Conservation (phyloP, 2,888 invertebrate genomes). For the Antheraea assamensis region DNA sequence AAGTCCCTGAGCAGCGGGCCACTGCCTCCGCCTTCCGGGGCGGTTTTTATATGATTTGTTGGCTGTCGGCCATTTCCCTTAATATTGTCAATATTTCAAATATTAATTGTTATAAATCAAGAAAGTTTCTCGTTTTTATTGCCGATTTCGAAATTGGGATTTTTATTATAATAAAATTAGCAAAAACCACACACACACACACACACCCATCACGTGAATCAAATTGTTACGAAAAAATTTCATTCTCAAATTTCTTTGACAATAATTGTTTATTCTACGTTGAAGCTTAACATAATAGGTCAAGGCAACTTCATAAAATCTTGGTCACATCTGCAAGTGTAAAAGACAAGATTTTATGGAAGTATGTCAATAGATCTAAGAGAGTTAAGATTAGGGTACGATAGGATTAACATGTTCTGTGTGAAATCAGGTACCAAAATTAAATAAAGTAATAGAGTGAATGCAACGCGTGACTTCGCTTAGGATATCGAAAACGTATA, state of each 20-base stretch:
- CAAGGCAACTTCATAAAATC: too few species aligned
- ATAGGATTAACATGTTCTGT: too few species aligned
- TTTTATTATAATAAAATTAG: conserved; percentile 69
- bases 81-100: conserved; percentile 82
- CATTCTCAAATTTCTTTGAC: background rate
- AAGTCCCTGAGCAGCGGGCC: conserved; percentile 79
- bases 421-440: too few species aligned
- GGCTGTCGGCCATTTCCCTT: conserved; percentile 79
- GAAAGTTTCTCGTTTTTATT: conserved; percentile 70
- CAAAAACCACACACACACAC: conserved; percentile 32
- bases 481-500: too few species aligned
- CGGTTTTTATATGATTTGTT: conserved; percentile 80
- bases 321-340: too few species aligned
- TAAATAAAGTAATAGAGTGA: too few species aligned
- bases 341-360: too few species aligned
- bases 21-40: conserved; percentile 81
- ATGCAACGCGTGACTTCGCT: too few species aligned
- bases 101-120: conserved; percentile 82
- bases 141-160: conserved; percentile 65
- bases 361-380: too few species aligned
- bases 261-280: background rate
- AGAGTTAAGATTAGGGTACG: too few species aligned
- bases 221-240: background rate
- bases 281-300: too few species aligned
- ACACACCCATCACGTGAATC: background rate